Conservation (phyloP, 2,888 invertebrate species). For the Rhagium mordax region DNA sequence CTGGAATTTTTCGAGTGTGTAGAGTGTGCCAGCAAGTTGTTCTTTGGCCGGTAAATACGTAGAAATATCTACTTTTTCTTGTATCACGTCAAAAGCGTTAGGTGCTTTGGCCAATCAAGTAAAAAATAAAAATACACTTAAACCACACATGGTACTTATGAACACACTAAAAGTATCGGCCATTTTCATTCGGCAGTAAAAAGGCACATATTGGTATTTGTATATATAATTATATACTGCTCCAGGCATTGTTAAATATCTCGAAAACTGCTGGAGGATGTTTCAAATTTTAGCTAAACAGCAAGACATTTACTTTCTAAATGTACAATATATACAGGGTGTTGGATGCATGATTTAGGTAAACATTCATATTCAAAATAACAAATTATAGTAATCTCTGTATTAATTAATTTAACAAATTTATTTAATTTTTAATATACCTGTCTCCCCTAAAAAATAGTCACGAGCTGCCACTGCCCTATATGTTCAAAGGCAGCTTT, state of each 20-base stretch:
- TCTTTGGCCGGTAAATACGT: conserved; percentile 35
- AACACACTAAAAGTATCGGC: conserved; percentile 37
- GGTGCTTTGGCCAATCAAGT: conserved; percentile 33
- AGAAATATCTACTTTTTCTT: conserved; percentile 19
- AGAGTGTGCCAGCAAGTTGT: conserved; percentile 33
- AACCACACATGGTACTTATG: conserved; percentile 33
- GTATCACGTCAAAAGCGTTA: conserved; percentile 41
- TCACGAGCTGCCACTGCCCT: background rate
- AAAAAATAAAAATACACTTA: conserved; percentile 51
- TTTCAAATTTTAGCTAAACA: no score
- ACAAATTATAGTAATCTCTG: no score
- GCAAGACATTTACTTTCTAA: no score
- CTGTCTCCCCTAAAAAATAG: no score
- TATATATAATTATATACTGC: background rate
- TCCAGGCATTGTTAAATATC: no score
- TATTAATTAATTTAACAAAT: no score
- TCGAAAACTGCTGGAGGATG: no score
- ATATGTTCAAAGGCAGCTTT: background rate
- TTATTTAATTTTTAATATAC: no score
- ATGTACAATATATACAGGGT: no score
- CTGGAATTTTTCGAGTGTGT: conserved; percentile 19
- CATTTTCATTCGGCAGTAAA: conserved; percentile 35
- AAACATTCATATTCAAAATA: no score
- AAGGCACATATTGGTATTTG: background rate
- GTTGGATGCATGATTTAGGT: no score